A percentile compares a stretch with the other conserved stretches of the same genome.
phyloP scores from a whole-genome alignment of 2,888 invertebrate species.

The Gymnocheta viridis region DNA sequence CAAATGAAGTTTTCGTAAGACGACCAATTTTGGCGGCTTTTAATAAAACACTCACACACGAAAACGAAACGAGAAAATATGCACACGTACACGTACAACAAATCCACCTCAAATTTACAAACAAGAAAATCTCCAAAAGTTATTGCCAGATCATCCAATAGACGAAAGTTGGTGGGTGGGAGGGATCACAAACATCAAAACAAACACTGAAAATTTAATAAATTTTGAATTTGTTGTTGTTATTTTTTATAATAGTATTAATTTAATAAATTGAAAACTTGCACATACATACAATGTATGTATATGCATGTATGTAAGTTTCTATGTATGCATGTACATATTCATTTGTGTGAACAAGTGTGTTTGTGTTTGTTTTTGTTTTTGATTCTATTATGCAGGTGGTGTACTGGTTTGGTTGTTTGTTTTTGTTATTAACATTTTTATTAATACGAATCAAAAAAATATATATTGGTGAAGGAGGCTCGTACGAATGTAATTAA shows the following conservation, averaged over 20 bases:
- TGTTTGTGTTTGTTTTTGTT: neutral
- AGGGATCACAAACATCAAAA: constrained; percentile 1
- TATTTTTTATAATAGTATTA: neutral
- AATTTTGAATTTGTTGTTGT: constrained; percentile 18
- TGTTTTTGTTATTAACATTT: constrained; percentile 11
- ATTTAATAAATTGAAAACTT: constrained; percentile 3
- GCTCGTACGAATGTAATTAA: constrained; percentile 44
- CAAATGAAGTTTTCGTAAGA: constrained; percentile 81
- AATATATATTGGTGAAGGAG: constrained; percentile 55
- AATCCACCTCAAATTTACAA: neutral
- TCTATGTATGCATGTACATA: neutral
- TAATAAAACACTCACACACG: constrained; percentile 39
- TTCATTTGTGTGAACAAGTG: neutral
- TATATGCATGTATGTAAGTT: neutral
- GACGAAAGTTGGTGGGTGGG: neutral
- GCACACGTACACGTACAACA: neutral
- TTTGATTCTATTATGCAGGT: constrained; percentile 41
- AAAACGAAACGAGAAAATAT: constrained; percentile 5
- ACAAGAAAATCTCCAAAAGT: constrained; percentile 10
- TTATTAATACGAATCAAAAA: neutral
- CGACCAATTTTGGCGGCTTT: constrained; percentile 82
- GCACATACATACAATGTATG: neutral
- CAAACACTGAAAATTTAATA: constrained; percentile 22
- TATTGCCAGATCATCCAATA: neutral
- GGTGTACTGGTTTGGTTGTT: constrained; percentile 22